phyloP scores from a whole-genome alignment of 2,797 vertebrate genomes.

The Thaleichthys pacificus region DNA sequence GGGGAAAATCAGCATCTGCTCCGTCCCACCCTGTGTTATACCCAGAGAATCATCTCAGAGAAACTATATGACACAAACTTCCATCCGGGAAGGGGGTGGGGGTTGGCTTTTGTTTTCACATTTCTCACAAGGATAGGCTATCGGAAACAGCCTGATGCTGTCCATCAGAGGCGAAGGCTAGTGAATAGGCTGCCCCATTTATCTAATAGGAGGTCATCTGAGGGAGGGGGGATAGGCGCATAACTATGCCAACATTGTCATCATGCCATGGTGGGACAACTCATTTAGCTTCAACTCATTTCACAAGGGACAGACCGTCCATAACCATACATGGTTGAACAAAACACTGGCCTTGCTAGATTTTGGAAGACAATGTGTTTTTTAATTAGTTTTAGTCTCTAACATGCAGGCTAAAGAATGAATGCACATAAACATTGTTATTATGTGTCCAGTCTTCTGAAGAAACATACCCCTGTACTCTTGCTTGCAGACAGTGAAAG shows the following conservation, averaged over 20 bases:
- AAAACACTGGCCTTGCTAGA: slow-evolving; percentile 7
- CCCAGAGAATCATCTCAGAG: slow-evolving; percentile 41
- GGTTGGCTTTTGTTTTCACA: slow-evolving; percentile 53
- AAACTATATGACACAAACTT: slow-evolving; percentile 56
- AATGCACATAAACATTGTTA: background rate
- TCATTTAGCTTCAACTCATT: slow-evolving; percentile 23
- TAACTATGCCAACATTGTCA: slow-evolving; percentile 36
- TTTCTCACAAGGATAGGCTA: slow-evolving; percentile 56
- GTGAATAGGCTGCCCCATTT: slow-evolving; percentile 63
- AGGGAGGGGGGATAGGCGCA: slow-evolving; percentile 32
- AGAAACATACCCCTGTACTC: background rate
- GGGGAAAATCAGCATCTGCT: slow-evolving; percentile 63
- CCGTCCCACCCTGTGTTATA: slow-evolving; percentile 43
- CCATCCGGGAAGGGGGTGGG: slow-evolving; percentile 34
- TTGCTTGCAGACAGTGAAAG: background rate
- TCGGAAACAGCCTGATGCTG: slow-evolving; percentile 65
- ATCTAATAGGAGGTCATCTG: slow-evolving; percentile 62
- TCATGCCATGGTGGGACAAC: slow-evolving; percentile 27
- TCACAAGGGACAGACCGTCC: slow-evolving; percentile 14
- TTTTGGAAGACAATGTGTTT: background rate
- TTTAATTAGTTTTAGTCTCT: background rate
- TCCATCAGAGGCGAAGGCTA: slow-evolving; percentile 56
- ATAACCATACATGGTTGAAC: background rate
- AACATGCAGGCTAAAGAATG: background rate
- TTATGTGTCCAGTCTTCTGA: background rate